Conservation (phyloP, 2,113 vertebrate species). For the Chaetura pelagica region DNA sequence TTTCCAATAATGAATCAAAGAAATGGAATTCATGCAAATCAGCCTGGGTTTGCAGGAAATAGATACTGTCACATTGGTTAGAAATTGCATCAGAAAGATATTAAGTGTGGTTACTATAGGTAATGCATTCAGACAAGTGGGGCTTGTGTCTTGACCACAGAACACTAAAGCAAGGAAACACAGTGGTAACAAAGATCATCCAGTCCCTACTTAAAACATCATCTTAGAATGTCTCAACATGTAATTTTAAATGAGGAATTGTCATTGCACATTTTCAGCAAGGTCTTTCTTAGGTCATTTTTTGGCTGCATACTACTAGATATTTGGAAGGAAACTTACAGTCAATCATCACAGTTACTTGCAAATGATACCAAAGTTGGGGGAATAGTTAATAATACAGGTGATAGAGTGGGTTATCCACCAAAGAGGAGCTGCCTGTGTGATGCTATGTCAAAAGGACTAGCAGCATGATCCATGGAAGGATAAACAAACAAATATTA, state of each 20-base stretch:
- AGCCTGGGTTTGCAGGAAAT: constrained; percentile 2
- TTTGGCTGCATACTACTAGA: neutral
- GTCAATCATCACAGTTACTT: neutral
- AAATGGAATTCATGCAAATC: constrained; percentile 10
- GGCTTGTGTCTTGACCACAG: neutral
- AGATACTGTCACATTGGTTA: constrained; percentile 13
- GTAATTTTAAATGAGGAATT: neutral
- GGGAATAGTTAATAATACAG: neutral
- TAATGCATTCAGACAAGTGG: neutral
- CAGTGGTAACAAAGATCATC: neutral
- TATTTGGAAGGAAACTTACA: neutral
- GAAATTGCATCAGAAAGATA: constrained; percentile 47
- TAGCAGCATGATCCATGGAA: neutral
- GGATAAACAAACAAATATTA: neutral
- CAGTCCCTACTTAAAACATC: neutral
- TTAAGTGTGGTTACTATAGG: constrained; percentile 19
- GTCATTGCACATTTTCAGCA: neutral
- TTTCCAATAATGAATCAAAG: constrained; percentile 18
- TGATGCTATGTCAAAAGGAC: neutral
- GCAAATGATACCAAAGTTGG: neutral
- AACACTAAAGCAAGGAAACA: neutral
- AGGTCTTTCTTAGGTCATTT: neutral
- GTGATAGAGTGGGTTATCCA: neutral
- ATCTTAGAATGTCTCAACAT: neutral
- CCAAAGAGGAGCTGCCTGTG: neutral